Evolutionary conservation across 2,113 vertebrate species (phyloP).

Genomic region (Addax nasomaculatus): DNA sequence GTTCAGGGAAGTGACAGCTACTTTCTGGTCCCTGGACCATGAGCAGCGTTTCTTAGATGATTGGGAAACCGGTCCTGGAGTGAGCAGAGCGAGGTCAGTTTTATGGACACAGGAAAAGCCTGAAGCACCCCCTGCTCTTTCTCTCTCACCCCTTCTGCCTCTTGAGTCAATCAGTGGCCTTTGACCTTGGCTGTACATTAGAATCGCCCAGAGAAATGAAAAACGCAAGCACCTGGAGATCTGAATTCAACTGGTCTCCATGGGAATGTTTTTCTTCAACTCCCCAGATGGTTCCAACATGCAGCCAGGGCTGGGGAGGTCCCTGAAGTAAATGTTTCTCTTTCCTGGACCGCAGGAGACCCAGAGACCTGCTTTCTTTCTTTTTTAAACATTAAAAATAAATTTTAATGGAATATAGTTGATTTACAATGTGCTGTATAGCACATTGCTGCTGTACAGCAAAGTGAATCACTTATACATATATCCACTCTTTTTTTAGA

Average conservation of each 20-base stretch:
- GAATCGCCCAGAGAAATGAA: background rate
- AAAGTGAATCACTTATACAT: background rate
- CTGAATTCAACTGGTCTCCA: background rate
- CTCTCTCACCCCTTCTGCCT: background rate
- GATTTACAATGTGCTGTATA: background rate
- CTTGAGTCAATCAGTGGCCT: background rate
- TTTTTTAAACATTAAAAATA: background rate
- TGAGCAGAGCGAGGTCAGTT: background rate
- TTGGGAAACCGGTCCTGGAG: background rate
- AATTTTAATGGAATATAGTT: background rate
- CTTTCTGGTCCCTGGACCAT: background rate
- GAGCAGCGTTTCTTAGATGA: background rate
- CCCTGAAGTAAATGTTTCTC: background rate
- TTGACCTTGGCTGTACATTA: background rate
- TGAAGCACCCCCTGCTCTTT: background rate
- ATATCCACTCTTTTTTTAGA: background rate
- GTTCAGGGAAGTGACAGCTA: background rate
- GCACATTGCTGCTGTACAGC: background rate
- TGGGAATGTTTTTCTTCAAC: background rate
- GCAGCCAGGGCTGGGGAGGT: background rate
- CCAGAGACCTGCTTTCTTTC: background rate
- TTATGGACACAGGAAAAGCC: background rate
- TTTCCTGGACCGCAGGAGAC: background rate
- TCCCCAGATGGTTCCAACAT: background rate
- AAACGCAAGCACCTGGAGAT: background rate